Evolutionary conservation across 2,888 invertebrate genomes (phyloP).

Genomic region (Trachelus tabidus): DNA sequence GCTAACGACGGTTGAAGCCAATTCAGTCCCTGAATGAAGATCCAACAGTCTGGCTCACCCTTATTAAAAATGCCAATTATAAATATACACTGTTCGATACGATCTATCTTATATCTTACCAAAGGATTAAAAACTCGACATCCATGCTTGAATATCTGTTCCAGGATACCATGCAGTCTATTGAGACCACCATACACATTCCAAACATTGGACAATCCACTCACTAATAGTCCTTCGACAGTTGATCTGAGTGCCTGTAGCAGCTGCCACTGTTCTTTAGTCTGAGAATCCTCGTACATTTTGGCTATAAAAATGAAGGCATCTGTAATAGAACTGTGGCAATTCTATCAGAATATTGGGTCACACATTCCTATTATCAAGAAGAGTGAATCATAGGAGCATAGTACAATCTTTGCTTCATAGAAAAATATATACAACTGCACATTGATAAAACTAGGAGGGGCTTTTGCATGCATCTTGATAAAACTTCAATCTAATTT

Average conservation of each 20-base stretch:
- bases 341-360: not conserved
- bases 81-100: not conserved
- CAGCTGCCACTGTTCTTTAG: slow-evolving; percentile 67
- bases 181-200: slow-evolving; percentile 72
- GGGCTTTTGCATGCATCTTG: not conserved
- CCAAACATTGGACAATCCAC: slow-evolving; percentile 72
- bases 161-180: slow-evolving; percentile 69
- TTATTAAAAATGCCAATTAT: slow-evolving; percentile 46
- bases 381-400: not conserved
- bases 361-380: not conserved
- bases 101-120: slow-evolving; percentile 49
- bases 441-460: not conserved
- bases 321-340: not conserved
- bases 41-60: slow-evolving; percentile 69
- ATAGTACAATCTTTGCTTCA: not conserved
- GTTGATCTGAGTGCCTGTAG: slow-evolving; percentile 69
- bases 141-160: slow-evolving; percentile 72
- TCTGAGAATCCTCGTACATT: slow-evolving; percentile 45
- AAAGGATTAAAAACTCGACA: slow-evolving; percentile 64
- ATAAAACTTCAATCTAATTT: not conserved
- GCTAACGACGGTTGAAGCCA: slow-evolving; percentile 72
- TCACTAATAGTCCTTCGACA: slow-evolving; percentile 70
- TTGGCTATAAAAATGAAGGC: not conserved
- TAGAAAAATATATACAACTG: not conserved
- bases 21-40: slow-evolving; percentile 72